Evolutionary conservation across 2,113 vertebrate species (phyloP).

Genomic region (Clarias macrocephalus): DNA sequence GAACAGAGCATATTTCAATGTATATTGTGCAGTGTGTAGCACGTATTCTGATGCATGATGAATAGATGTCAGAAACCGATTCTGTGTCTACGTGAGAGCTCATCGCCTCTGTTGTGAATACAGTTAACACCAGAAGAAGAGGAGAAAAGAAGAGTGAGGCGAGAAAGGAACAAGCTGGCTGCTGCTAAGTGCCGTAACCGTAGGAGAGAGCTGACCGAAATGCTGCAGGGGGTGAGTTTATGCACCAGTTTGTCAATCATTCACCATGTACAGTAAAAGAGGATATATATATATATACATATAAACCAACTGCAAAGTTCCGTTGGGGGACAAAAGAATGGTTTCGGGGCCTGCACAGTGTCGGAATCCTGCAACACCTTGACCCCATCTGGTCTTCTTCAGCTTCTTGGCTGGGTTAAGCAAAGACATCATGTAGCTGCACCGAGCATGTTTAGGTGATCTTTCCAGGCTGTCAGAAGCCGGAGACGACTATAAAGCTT

Average conservation of each 20-base stretch:
- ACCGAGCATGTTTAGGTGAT: neutral
- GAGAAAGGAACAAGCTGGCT: constrained; percentile 97
- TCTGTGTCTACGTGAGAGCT: constrained; percentile 8
- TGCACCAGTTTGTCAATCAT: neutral
- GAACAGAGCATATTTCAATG: no score
- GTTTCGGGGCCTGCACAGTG: neutral
- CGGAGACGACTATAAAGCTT: neutral
- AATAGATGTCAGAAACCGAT: neutral
- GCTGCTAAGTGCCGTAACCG: constrained; percentile 98
- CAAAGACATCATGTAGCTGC: neutral
- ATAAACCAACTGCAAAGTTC: neutral
- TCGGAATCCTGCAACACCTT: neutral
- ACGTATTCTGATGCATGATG: neutral
- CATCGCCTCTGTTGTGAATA: constrained; percentile 32
- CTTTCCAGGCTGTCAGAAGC: neutral
- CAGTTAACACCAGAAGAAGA: constrained; percentile 98
- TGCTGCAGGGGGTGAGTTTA: constrained; percentile 92
- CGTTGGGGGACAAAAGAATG: neutral
- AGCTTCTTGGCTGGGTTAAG: neutral
- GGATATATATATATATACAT: neutral
- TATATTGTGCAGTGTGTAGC: neutral
- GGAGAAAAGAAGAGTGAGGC: constrained; percentile 93
- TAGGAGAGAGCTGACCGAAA: constrained; percentile 93
- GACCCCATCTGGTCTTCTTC: constrained; percentile 24
- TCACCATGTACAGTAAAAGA: neutral